Evolutionary conservation across 2,797 vertebrate species (phyloP).

Genomic region (Melanotaenia boesemani): DNA sequence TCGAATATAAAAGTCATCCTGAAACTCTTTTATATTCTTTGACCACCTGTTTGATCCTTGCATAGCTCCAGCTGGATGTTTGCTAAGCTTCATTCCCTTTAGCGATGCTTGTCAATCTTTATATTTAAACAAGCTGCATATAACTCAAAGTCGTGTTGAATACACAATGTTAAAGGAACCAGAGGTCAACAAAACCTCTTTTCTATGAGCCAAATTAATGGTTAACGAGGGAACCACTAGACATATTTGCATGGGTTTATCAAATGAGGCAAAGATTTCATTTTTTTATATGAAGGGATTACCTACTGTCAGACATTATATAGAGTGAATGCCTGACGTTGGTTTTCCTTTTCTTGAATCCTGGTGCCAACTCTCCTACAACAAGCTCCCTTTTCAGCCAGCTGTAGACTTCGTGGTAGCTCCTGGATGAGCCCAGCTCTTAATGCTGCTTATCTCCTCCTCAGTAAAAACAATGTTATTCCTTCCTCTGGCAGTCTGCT

Average conservation of each 20-base stretch:
- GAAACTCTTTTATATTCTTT: slow-evolving; percentile 9
- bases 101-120: background rate
- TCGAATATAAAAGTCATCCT: slow-evolving; percentile 29
- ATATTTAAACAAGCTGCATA: background rate
- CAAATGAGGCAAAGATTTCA: background rate
- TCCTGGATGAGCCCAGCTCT: background rate
- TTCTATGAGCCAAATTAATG: background rate
- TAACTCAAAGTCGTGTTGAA: background rate
- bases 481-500: background rate
- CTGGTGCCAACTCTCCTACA: too few relatives aligned
- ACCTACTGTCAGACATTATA: background rate
- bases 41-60: slow-evolving; percentile 28
- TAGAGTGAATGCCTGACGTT: background rate
- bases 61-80: slow-evolving; percentile 6
- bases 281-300: background rate
- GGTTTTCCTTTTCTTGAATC: too few relatives aligned
- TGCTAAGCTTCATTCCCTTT: background rate
- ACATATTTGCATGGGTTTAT: background rate
- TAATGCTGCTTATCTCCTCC: background rate
- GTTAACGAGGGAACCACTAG: background rate
- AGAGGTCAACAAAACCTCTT: background rate
- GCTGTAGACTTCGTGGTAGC: too few relatives aligned
- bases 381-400: too few relatives aligned
- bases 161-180: background rate
- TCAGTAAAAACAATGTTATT: background rate